Conservation (phyloP, 2,797 vertebrate species). For the Hoplostethus mediterraneus region DNA sequence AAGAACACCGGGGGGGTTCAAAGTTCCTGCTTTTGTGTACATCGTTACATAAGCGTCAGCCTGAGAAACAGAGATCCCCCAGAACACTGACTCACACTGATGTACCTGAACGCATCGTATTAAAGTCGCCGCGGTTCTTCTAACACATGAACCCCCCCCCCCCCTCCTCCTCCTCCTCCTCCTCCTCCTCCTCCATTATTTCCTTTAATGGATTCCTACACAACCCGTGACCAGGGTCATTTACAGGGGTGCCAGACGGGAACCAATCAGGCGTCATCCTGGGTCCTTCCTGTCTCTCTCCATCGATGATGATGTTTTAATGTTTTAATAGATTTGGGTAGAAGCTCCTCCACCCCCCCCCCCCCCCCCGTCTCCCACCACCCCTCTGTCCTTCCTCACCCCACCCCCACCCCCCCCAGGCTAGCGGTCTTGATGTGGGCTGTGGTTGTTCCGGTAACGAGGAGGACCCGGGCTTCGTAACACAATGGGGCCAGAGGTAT, state of each 20-base stretch:
- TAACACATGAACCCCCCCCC: not conserved
- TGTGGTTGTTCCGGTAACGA: constrained; percentile 59
- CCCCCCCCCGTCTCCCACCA: constrained; percentile 5
- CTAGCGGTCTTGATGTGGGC: constrained; percentile 11
- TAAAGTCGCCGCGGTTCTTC: constrained; percentile 10
- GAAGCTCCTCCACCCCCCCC: constrained; percentile 29
- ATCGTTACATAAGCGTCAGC: constrained; percentile 64
- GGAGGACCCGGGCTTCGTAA: constrained; percentile 49
- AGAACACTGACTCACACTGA: constrained; percentile 7
- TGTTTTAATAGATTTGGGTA: constrained; percentile 41
- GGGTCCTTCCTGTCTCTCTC: too few species aligned
- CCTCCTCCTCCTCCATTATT: constrained; percentile 44
- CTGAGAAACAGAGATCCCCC: constrained; percentile 1
- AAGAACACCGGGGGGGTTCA: constrained; percentile 66
- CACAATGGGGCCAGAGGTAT: constrained; percentile 70
- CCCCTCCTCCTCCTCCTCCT: too few species aligned
- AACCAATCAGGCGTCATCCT: constrained; percentile 27
- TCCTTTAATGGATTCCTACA: constrained; percentile 53
- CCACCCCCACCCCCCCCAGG: constrained; percentile 7
- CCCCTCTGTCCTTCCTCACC: not conserved
- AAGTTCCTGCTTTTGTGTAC: constrained; percentile 68
- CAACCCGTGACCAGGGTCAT: constrained; percentile 47
- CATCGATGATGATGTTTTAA: too few species aligned
- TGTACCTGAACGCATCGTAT: constrained; percentile 19
- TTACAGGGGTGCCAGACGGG: constrained; percentile 57